A percentile compares a stretch with the other conserved stretches of the same genome.
Conservation (phyloP, 2,113 vertebrate genomes). For the Carollia perspicillata region DNA sequence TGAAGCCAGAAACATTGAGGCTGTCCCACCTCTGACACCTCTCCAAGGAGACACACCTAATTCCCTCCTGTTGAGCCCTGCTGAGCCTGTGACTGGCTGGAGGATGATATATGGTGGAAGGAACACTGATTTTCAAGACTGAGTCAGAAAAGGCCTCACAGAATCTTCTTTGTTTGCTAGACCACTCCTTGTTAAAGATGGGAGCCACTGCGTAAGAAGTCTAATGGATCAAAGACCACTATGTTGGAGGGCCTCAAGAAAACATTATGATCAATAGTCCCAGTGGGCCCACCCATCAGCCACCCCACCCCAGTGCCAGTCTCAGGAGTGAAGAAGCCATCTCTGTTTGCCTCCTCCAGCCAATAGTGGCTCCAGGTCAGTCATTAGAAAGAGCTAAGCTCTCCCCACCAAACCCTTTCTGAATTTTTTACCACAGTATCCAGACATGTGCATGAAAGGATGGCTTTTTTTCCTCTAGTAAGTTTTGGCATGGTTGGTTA, state of each 20-base stretch:
- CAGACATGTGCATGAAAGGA: neutral
- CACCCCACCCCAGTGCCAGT: accelerated
- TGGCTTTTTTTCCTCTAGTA: neutral
- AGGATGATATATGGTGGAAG: neutral
- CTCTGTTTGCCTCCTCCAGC: neutral
- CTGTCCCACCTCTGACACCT: neutral
- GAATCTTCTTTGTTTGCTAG: neutral
- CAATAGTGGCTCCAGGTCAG: neutral
- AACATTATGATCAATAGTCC: neutral
- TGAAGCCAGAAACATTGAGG: neutral
- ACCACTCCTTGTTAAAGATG: neutral
- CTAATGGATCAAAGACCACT: no score
- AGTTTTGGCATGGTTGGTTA: neutral
- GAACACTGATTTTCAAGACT: neutral
- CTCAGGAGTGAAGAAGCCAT: neutral
- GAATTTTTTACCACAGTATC: neutral
- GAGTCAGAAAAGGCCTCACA: neutral
- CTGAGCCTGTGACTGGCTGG: neutral
- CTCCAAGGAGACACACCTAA: neutral
- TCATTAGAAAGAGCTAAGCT: neutral
- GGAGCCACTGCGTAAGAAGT: neutral
- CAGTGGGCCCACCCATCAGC: neutral
- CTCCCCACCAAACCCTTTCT: neutral
- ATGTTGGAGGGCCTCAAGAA: accelerated
- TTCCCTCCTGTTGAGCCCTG: neutral